These are phyloP conservation scores for Calidris pygmaea DNA, from an alignment of 2,113 vertebrate species.

Conservation along the genomic window DNA sequence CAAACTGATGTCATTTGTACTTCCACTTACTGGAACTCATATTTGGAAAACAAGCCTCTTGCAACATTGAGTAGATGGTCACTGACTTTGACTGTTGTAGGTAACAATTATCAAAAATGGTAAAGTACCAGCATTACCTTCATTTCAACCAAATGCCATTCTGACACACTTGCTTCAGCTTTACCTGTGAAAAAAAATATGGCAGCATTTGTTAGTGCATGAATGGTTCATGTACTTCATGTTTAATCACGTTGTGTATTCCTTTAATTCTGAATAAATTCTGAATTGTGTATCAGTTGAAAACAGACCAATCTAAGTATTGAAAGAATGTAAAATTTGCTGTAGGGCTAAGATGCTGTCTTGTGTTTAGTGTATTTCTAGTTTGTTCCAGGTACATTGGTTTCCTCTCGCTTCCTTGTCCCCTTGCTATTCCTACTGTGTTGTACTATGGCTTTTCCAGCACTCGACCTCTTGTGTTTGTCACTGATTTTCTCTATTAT, in stretches of 20 bases:
- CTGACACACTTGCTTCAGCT: neutral
- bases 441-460: neutral
- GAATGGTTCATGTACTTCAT: neutral
- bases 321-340: neutral
- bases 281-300: neutral
- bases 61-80: neutral
- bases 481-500: neutral
- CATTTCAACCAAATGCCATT: neutral
- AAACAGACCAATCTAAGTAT: neutral
- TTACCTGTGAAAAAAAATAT: neutral
- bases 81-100: neutral
- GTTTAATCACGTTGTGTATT: neutral
- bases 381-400: neutral
- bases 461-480: neutral
- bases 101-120: neutral
- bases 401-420: neutral
- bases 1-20: neutral
- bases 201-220: neutral
- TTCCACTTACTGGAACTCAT: conserved; percentile 1
- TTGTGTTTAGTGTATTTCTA: neutral
- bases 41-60: conserved; percentile 5
- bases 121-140: neutral
- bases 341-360: neutral
- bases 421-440: neutral
- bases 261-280: neutral